Conservation (phyloP, 2,888 invertebrate species). For the Nymphalis polychloros region DNA sequence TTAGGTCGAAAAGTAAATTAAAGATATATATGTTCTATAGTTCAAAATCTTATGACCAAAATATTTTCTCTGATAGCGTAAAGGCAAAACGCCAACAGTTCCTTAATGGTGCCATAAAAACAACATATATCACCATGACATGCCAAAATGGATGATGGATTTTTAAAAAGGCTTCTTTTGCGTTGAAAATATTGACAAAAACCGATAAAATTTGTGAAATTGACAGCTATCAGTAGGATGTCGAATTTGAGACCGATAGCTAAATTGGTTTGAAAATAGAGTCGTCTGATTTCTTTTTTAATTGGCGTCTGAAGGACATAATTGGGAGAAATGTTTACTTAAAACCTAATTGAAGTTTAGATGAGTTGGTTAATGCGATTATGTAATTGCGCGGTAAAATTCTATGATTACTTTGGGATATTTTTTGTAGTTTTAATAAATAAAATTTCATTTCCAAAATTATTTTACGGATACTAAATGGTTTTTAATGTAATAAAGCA, state of each 20-base stretch:
- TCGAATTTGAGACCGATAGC: constrained; percentile 6
- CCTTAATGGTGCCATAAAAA: neutral
- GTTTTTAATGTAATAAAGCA: too few relatives aligned
- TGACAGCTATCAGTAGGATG: neutral
- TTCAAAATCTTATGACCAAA: too few relatives aligned
- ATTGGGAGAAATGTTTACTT: constrained; percentile 13
- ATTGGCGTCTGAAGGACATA: constrained; percentile 4
- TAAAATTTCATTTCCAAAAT: neutral
- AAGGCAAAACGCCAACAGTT: neutral
- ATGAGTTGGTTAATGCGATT: constrained; percentile 4
- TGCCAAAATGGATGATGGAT: neutral
- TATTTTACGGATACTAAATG: neutral
- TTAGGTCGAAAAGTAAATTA: too few relatives aligned
- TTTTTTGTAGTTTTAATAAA: neutral
- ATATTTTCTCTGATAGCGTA: too few relatives aligned
- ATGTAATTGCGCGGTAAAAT: neutral
- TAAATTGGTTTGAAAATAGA: constrained; percentile 3
- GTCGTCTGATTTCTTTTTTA: neutral
- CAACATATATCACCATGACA: constrained; percentile 4
- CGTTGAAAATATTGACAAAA: neutral
- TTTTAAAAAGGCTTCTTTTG: neutral
- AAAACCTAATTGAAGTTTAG: neutral
- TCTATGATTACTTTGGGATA: too few relatives aligned
- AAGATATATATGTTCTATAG: too few relatives aligned
- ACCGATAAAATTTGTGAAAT: constrained; percentile 6